Percentiles rank a stretch among this genome's conserved stretches.
Conservation (phyloP, 2,888 invertebrate species). For the Cosmia pyralina region DNA sequence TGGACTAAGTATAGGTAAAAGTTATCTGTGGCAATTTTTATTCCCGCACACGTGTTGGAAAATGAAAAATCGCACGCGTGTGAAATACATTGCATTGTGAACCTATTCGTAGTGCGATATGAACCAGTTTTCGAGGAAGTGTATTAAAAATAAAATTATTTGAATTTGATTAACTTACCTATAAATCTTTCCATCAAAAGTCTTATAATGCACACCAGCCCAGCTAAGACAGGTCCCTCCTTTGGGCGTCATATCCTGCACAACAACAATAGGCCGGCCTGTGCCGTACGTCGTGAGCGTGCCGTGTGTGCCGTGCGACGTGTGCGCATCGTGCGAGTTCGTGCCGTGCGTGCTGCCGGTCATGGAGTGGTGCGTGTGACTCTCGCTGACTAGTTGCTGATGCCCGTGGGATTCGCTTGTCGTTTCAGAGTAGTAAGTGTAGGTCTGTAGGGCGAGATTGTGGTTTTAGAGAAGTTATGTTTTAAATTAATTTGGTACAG, state of each 20-base stretch:
- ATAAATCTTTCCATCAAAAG: conserved; percentile 95
- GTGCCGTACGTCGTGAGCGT: conserved; percentile 29
- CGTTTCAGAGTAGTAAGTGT: conserved; percentile 53
- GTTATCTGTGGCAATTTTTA: too few species aligned
- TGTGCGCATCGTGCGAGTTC: conserved; percentile 4
- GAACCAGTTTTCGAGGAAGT: too few species aligned
- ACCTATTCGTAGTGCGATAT: too few species aligned
- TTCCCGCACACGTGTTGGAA: too few species aligned
- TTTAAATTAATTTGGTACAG: too few species aligned
- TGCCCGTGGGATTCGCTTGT: conserved; percentile 57
- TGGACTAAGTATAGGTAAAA: too few species aligned
- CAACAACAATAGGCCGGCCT: conserved; percentile 70
- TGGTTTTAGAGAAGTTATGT: too few species aligned
- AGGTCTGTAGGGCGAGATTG: conserved; percentile 49
- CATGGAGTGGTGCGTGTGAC: conserved; percentile 43
- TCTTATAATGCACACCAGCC: conserved; percentile 95
- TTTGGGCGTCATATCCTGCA: conserved; percentile 88
- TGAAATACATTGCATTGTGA: too few species aligned
- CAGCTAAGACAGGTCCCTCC: conserved; percentile 94
- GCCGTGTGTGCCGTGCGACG: conserved; percentile 21
- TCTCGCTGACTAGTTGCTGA: conserved; percentile 41
- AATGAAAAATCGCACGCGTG: too few species aligned
- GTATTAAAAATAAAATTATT: too few species aligned
- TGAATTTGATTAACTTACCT: conserved; percentile 83
- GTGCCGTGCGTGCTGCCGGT: conserved; percentile 49